Conservation (phyloP, 2,888 invertebrate species). For the Anoplius nigerrimus region DNA sequence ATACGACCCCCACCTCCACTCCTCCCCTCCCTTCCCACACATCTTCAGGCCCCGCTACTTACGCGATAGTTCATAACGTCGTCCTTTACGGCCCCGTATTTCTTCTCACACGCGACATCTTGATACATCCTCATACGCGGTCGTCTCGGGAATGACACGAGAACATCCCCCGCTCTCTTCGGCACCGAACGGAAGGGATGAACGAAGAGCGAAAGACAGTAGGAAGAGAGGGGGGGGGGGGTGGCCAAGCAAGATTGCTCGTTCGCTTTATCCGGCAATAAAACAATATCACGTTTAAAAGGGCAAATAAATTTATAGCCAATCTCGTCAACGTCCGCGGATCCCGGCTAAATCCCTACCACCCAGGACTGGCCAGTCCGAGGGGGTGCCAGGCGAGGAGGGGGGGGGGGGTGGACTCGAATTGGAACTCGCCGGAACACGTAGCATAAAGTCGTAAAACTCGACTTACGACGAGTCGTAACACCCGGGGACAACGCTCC, state of each 20-base stretch:
- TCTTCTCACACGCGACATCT: conserved; percentile 25
- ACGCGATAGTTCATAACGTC: conserved; percentile 28
- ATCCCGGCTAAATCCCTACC: conserved; percentile 39
- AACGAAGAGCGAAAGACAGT: conserved; percentile 13
- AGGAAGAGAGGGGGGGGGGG: background rate
- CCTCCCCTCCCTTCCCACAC: background rate
- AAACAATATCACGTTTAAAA: conserved; percentile 69
- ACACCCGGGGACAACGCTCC: conserved; percentile 52
- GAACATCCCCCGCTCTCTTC: background rate
- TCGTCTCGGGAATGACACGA: background rate
- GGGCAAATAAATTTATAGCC: conserved; percentile 70
- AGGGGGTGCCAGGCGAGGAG: conserved; percentile 21
- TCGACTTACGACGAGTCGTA: conserved; percentile 70
- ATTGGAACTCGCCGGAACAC: conserved; percentile 62
- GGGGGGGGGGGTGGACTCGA: conserved; percentile 22
- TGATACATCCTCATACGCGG: conserved; percentile 13
- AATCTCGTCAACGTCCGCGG: conserved; percentile 66
- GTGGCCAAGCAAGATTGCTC: conserved; percentile 39
- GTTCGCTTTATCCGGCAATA: conserved; percentile 64
- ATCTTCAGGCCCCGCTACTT: conserved; percentile 23
- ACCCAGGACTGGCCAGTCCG: conserved; percentile 37
- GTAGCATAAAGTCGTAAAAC: conserved; percentile 72
- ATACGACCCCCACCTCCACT: background rate
- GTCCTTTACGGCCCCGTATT: conserved; percentile 38
- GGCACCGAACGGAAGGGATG: background rate